Evolutionary conservation across 2,888 invertebrate species (phyloP), one percentile per base, ranked within the genome.

Genomic region (Trichopria drosophilae): DNA sequence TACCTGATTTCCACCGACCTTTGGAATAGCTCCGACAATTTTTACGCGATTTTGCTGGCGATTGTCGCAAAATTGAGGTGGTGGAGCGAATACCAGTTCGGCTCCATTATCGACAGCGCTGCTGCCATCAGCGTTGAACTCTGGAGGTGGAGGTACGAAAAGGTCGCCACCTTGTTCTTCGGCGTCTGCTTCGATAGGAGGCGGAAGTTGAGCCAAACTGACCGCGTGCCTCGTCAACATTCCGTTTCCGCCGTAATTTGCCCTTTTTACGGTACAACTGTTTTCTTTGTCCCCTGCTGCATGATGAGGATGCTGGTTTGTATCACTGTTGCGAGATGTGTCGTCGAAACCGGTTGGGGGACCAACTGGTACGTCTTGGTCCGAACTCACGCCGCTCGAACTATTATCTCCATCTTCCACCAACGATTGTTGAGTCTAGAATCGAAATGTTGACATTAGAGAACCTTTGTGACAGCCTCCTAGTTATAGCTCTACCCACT

Each of bases 61-160:
- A 60, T 81, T 81, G 78, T 93, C 93, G 76, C 89, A 90, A 78
- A 93, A 93, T 77, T 93, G 93, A 28, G 93, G 93, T 26, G 93
- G 93, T 28, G 93, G 93, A 18, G 91, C 90, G 57, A 89, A 79
- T 12, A 90, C 82, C 42, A 85, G 79, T 51, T 84, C 82, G 56
- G 81, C 82, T 4, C 78, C 67, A 58, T 71, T 69, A 40, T 73
- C 69, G 32, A 77, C 77, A 36, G 72, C 70, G 3, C 63, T 61
- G 16, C 73, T 74, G 3, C 62, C 63, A 22, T 62, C 62, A 23
- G 78, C 80, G 40, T 79, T 78, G 61, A 82, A 83, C 65, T 83
- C 83, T 1, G 84, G 83, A 1, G 84, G 83, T 1, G 84, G 83
- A 3, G 83, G 78, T 6, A 81, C 81, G 50, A 83, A 82, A 9